These are phyloP conservation scores for Rana temporaria DNA, from an alignment of 2,113 vertebrate species.

Conservation along the genomic window DNA sequence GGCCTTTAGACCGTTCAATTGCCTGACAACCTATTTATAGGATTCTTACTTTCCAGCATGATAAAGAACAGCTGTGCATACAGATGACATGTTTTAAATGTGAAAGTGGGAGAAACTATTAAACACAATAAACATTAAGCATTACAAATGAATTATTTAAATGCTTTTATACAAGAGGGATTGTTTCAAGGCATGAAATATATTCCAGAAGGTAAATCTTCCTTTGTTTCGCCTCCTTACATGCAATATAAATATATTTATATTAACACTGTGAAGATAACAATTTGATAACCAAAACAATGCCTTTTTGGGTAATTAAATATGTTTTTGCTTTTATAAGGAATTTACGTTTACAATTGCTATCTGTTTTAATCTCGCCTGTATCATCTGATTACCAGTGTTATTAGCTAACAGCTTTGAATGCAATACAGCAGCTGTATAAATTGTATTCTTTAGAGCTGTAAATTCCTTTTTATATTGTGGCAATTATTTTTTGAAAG, in stretches of 20 bases:
- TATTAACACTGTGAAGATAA: background rate
- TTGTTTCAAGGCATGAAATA: background rate
- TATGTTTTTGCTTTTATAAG: conserved; percentile 3
- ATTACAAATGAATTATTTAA: conserved; percentile 45
- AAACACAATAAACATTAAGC: conserved; percentile 25
- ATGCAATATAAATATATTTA: background rate
- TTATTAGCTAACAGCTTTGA: conserved; percentile 6
- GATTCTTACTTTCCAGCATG: conserved; percentile 6
- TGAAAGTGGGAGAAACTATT: conserved; percentile 3
- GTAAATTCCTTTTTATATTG: background rate
- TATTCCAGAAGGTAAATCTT: background rate
- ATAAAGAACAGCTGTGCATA: conserved; percentile 29
- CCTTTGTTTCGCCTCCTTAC: conserved; percentile 17
- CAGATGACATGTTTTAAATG: conserved; percentile 13
- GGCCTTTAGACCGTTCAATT: too few species aligned
- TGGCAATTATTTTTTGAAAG: background rate
- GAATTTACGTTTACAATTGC: background rate
- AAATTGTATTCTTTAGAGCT: conserved; percentile 13
- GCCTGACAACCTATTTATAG: background rate
- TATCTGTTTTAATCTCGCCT: background rate
- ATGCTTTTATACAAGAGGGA: background rate
- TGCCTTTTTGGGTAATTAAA: conserved; percentile 18
- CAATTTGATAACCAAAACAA: background rate
- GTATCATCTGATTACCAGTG: background rate
- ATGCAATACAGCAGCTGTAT: background rate